phyloP scores from a whole-genome alignment of 2,797 vertebrate species.

The Diceros bicornis region DNA sequence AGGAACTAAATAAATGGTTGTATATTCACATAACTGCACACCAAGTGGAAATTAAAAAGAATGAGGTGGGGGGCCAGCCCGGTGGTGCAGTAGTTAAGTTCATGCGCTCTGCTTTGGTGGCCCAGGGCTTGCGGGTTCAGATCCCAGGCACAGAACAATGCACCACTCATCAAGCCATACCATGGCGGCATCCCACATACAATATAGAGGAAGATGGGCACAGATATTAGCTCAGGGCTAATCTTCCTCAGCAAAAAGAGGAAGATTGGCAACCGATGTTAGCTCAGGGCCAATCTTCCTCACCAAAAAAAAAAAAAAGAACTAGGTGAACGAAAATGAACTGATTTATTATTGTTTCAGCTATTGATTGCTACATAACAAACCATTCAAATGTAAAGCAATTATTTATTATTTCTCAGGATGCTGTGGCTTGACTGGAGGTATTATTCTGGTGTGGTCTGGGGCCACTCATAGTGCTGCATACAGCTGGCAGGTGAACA shows the following conservation, averaged over 20 bases:
- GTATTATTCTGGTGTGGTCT: background rate
- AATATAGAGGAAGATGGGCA: too few species aligned
- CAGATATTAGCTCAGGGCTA: too few species aligned
- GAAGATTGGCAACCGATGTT: too few species aligned
- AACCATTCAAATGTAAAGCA: background rate
- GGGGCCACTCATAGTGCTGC: background rate
- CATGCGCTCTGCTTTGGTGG: too few species aligned
- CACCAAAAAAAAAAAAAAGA: background rate
- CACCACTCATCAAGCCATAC: too few species aligned
- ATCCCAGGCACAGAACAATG: too few species aligned
- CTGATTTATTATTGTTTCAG: background rate
- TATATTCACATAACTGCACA: slow-evolving; percentile 33
- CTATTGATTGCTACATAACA: background rate
- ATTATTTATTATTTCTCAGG: slow-evolving; percentile 30
- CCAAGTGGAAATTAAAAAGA: slow-evolving; percentile 10
- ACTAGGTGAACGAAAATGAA: background rate
- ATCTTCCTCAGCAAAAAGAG: too few species aligned
- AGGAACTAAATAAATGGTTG: background rate
- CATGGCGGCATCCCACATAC: too few species aligned
- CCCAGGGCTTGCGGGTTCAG: too few species aligned
- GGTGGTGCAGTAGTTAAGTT: too few species aligned
- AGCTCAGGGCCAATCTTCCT: too few species aligned
- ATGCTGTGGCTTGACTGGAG: background rate
- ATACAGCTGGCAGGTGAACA: background rate
- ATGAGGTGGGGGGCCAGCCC: background rate